Base-by-base conservation (phyloP, 2,113 vertebrate genomes). In the Brachypodius melanocephalos region DNA sequence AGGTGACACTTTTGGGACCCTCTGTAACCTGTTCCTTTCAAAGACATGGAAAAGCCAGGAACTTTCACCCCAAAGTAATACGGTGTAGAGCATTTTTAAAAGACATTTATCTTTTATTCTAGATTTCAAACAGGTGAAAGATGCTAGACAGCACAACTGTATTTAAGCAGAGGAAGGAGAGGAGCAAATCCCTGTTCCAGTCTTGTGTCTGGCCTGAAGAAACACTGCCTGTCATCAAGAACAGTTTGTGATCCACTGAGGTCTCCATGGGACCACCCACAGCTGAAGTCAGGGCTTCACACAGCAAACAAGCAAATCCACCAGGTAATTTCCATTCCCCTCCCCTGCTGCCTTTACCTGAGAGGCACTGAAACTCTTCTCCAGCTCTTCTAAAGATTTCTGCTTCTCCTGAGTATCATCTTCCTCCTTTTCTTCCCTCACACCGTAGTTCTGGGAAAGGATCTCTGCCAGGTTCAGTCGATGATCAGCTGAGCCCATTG, bases 401-500 rank as follows among this genome's bases (percentile, higher is more conserved):
- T 96, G 85, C 49, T 97, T 96, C 92, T 96, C 86, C 67, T 95
- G 95, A 61, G 86, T 2, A n/a, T 67, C 94, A 52, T 94, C 81
- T 0, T 97, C 92, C 45, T 97, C 96, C 48, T 91, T 95, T 34
- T 97, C 98, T 69, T 98, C 97, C 87, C 72, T 97, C 43, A 97
- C 94, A 22, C 97, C 98, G 76, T 99, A 98, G 94, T 97, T 98
- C 93, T 98, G 97, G 1, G 98, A 98, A 93, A 98, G 97, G 93
- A 98, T 98, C 97, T 98, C 98, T 29, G 97, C 97, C n/a, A 98
- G 97, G 96, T 97, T 97, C 96, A 97, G 96, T 66, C 97, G 95
- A 68, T 97, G 97, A 93, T 97, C 98, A 62, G 97, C 97, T 96
- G 98, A 98, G 97, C 98, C 97, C 97, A 98, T 98, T 97, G 97